A percentile compares a stretch with the other conserved stretches of the same genome.
These are phyloP conservation scores for Pygmarrhopalites habei DNA, from an alignment of 1,140 invertebrate species.

Conservation along the genomic window DNA sequence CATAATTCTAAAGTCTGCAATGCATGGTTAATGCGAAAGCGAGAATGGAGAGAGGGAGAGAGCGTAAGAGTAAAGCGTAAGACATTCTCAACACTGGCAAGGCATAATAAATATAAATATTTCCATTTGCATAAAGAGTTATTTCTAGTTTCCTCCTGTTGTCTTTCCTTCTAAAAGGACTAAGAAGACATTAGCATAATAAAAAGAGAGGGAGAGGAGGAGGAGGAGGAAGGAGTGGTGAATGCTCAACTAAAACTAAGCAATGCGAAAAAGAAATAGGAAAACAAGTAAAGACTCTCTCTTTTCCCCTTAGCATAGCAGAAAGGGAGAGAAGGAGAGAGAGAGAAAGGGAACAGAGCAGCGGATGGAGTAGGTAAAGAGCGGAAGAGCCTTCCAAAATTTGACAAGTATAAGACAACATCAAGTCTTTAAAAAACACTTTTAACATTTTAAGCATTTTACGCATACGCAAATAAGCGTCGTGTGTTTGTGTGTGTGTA, in stretches of 20 bases:
- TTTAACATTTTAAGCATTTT: too few species aligned
- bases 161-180: too few species aligned
- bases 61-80: background rate
- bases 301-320: background rate
- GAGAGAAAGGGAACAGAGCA: background rate
- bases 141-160: constrained; percentile 3
- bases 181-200: constrained; percentile 6
- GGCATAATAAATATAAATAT: background rate
- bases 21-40: background rate
- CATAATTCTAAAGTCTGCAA: background rate
- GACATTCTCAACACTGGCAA: background rate
- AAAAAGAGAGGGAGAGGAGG: too few species aligned
- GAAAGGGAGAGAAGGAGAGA: background rate
- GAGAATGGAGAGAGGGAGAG: background rate
- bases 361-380: too few species aligned
- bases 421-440: background rate
- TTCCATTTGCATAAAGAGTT: background rate
- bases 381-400: constrained; percentile 5
- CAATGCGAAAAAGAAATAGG: background rate
- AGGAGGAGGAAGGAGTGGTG: too few species aligned
- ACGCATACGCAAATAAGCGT: too few species aligned
- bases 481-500: too few species aligned
- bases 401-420: constrained; percentile 12
- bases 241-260: background rate
- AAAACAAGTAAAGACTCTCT: background rate